A percentile compares a stretch with the other conserved stretches of the same genome.
Evolutionary conservation across 2,888 invertebrate genomes (phyloP).

Genomic region (Heliconius cydno): DNA sequence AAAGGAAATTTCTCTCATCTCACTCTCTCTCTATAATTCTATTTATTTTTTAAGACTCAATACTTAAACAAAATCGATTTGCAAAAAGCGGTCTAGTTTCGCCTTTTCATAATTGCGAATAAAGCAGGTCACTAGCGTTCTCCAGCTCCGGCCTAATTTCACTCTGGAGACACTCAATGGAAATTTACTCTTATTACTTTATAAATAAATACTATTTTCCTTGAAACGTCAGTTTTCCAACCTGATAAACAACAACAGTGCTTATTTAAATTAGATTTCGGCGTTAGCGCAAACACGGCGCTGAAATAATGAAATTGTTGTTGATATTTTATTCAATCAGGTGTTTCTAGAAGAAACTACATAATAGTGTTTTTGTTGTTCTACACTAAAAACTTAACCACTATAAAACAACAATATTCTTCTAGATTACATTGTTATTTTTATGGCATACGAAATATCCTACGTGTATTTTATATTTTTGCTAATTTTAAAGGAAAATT

Average conservation of each 20-base stretch:
- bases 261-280: conserved; percentile 68
- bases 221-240: conserved; percentile 51
- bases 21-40: neutral
- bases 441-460: neutral
- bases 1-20: neutral
- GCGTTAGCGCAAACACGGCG: conserved; percentile 50
- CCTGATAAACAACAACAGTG: conserved; percentile 65
- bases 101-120: conserved; percentile 53
- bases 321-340: conserved; percentile 49
- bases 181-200: conserved; percentile 53
- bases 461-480: neutral
- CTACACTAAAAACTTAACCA: neutral
- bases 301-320: conserved; percentile 47
- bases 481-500: too few species aligned
- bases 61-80: conserved; percentile 46
- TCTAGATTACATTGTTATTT: neutral
- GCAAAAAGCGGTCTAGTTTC: conserved; percentile 49
- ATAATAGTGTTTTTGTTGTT: conserved; percentile 3
- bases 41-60: conserved; percentile 22
- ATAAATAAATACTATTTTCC: conserved; percentile 60
- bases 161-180: conserved; percentile 32
- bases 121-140: conserved; percentile 51
- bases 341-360: conserved; percentile 34
- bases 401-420: neutral
- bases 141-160: conserved; percentile 49